Evolutionary conservation across 2,888 invertebrate genomes (phyloP), one percentile per base, ranked within the genome.

Genomic region (Leucophenga maculata): DNA sequence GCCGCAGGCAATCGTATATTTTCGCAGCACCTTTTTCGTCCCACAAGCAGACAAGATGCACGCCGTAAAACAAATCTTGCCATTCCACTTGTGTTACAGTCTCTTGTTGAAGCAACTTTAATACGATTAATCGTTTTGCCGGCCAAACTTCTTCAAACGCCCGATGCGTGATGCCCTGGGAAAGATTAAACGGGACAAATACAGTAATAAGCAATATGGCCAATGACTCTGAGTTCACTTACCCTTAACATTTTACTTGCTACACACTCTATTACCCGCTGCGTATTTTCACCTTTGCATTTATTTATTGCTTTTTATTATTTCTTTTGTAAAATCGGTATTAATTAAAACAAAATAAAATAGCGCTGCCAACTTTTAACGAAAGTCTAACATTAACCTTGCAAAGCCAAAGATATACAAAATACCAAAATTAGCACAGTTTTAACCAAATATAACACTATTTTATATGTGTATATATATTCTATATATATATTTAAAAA

Each of bases 141-240:
- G 96, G 97, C 99, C 99, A 99, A 92, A 97, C 96, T 86, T 97
- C 97, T 89, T 98, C 97, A 89, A 98, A 98, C 81, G 92, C 92
- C 79, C 94, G 91, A 89, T 94, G 94, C 77, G 22, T 93, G 46
- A 84, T 81, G 68, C 84, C 80, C 73, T 82, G 59, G 9, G 32
- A 59, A 22, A 22, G 22, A 31, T 44, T 39, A 9, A 62, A 46
- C 46, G 18, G 44, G 69, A 59, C 13, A 6, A 16, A 52, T 6
- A 26, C 46, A 31, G 54, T 16, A 20, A 48, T 48, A 8, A 46
- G 14, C 39, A 39, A 2, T n/a, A 22, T 54, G 31, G 57, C 66
- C 73, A 75, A 76, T 77, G 71, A 73, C 64, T 70, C 71, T 76
- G 71, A 73, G 69, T 74, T 69, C 71, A 70, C 69, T 76, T 76